Conservation (phyloP, 2,888 invertebrate genomes). For the Thecocarcelia acutangulata region DNA sequence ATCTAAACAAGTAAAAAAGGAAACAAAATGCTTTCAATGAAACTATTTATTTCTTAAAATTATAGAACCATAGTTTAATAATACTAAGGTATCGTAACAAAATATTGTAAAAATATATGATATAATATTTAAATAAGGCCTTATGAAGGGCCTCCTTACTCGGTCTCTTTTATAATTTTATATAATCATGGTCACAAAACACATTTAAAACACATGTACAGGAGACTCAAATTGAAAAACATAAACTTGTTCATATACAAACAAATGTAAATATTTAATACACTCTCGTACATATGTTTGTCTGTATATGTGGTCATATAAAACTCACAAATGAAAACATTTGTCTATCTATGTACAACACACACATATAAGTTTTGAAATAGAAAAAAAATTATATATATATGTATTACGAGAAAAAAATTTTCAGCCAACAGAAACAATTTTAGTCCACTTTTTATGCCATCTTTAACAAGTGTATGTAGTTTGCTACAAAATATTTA, state of each 20-base stretch:
- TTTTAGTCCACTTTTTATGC: conserved; percentile 32
- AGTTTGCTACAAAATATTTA: neutral
- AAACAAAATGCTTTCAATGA: no score
- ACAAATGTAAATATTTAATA: neutral
- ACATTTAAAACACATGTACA: conserved; percentile 13
- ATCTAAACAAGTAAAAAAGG: no score
- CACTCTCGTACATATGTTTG: neutral
- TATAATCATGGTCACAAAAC: conserved; percentile 45
- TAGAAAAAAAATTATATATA: no score
- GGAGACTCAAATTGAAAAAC: neutral
- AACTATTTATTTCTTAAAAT: no score
- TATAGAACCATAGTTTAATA: no score
- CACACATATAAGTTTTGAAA: neutral
- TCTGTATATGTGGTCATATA: no score
- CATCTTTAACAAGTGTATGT: conserved; percentile 29
- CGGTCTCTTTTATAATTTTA: neutral
- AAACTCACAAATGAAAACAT: neutral
- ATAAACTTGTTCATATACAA: neutral
- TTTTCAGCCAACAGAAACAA: conserved; percentile 32
- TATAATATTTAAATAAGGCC: no score
- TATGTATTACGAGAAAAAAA: conserved; percentile 20
- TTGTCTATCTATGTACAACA: neutral
- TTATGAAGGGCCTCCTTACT: no score
- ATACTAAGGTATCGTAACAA: no score
- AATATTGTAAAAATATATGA: no score